Evolutionary conservation across 2,888 invertebrate genomes (phyloP).

Genomic region (Psylliodes chrysocephalus): DNA sequence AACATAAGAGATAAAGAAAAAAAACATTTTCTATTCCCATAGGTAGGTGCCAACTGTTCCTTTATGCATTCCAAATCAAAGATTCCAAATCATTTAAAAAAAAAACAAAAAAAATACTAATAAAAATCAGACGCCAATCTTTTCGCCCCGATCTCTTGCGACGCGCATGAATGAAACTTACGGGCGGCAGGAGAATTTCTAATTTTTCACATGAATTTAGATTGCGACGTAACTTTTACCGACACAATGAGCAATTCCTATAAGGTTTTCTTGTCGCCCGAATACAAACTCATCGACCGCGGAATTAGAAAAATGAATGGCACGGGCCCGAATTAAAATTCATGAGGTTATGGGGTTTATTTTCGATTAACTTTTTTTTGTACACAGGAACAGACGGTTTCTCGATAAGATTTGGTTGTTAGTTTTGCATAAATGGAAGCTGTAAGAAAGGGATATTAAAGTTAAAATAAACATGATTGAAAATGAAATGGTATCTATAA

Average conservation of each 20-base stretch:
- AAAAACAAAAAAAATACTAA: too few species aligned
- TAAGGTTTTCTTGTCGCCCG: slow-evolving; percentile 21
- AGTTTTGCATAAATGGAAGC: too few species aligned
- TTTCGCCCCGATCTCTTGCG: not conserved
- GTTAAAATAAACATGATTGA: too few species aligned
- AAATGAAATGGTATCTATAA: too few species aligned
- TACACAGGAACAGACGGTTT: not conserved
- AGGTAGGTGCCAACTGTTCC: too few species aligned
- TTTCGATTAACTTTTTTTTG: slow-evolving; percentile 8
- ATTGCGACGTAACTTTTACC: slow-evolving; percentile 26
- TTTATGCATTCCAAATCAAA: too few species aligned
- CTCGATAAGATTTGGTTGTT: too few species aligned
- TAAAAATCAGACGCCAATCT: not conserved
- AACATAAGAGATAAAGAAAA: too few species aligned
- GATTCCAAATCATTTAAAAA: too few species aligned
- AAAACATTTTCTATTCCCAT: too few species aligned
- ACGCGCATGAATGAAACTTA: slow-evolving; percentile 4
- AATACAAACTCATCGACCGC: slow-evolving; percentile 18
- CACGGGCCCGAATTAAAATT: slow-evolving; percentile 21
- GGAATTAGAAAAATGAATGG: slow-evolving; percentile 13
- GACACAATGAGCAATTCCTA: slow-evolving; percentile 31
- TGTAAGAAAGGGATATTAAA: too few species aligned
- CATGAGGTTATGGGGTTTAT: slow-evolving; percentile 22
- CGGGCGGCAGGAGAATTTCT: slow-evolving; percentile 23
- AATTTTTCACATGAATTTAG: slow-evolving; percentile 33